phyloP scores from a whole-genome alignment of 2,888 invertebrate genomes.

The Cryptus armator region DNA sequence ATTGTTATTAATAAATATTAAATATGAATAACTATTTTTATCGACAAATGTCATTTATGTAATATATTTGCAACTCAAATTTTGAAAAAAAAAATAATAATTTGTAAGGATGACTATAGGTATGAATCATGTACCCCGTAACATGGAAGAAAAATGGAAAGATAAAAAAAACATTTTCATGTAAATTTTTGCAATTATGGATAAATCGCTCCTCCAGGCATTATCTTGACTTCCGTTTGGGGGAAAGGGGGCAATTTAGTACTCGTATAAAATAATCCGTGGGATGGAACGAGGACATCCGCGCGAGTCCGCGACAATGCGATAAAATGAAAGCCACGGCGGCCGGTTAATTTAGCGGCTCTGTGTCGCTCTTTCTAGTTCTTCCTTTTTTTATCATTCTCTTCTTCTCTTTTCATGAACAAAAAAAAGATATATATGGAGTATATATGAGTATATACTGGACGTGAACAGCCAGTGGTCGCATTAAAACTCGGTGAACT shows the following conservation, averaged over 20 bases:
- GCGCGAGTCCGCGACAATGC: constrained; percentile 20
- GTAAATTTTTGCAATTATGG: not conserved
- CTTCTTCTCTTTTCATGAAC: not conserved
- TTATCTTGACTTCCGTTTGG: constrained; percentile 1
- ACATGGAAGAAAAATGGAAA: not conserved
- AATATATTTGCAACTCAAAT: not conserved
- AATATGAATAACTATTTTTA: too few species aligned
- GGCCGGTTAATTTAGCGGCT: constrained; percentile 26
- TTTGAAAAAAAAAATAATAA: not conserved
- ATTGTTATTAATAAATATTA: not conserved
- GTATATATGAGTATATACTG: not conserved
- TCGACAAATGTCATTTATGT: too few species aligned
- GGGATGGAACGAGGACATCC: constrained; percentile 2
- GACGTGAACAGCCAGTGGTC: not conserved
- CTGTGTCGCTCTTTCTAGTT: not conserved
- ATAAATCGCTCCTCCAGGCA: not conserved
- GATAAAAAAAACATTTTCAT: not conserved
- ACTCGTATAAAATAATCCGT: constrained; percentile 4
- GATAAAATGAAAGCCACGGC: constrained; percentile 26
- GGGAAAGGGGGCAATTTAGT: not conserved
- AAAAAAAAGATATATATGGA: not conserved
- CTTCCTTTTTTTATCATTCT: constrained; percentile 1
- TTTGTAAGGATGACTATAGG: not conserved
- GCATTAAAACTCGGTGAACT: constrained; percentile 37
- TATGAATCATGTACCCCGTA: not conserved